phyloP scores from a whole-genome alignment of 2,888 invertebrate species.

The Omphaloscelis lunosa region DNA sequence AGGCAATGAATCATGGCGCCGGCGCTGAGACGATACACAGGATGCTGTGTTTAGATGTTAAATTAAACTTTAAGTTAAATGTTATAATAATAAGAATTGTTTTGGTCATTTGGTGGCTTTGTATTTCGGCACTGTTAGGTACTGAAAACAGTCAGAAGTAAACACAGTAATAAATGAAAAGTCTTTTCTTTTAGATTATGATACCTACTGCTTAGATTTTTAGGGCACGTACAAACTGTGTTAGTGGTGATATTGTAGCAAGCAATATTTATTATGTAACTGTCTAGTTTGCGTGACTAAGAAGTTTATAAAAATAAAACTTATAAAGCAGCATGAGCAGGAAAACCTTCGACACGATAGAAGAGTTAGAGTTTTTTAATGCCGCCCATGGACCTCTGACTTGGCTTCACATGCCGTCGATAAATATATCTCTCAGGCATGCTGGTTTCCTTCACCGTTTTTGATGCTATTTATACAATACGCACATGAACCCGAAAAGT shows the following conservation, averaged over 20 bases:
- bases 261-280: not conserved
- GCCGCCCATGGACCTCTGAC: no score
- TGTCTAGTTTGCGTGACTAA: no score
- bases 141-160: not conserved
- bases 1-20: slow-evolving; percentile 86
- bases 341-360: not conserved
- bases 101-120: not conserved
- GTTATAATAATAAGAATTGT: slow-evolving; percentile 22
- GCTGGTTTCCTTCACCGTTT: no score
- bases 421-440: no score
- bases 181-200: not conserved
- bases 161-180: not conserved
- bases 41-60: slow-evolving; percentile 58
- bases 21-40: slow-evolving; percentile 63
- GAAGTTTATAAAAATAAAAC: no score
- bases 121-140: not conserved
- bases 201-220: not conserved
- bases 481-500: no score
- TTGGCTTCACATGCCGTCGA: no score
- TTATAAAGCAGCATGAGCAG: not conserved
- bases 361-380: no score
- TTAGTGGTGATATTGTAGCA: not conserved
- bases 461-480: no score
- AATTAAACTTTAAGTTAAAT: slow-evolving; percentile 42
- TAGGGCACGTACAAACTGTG: not conserved